Conservation (phyloP, 1,140 invertebrate species). For the Oppia nitens region DNA sequence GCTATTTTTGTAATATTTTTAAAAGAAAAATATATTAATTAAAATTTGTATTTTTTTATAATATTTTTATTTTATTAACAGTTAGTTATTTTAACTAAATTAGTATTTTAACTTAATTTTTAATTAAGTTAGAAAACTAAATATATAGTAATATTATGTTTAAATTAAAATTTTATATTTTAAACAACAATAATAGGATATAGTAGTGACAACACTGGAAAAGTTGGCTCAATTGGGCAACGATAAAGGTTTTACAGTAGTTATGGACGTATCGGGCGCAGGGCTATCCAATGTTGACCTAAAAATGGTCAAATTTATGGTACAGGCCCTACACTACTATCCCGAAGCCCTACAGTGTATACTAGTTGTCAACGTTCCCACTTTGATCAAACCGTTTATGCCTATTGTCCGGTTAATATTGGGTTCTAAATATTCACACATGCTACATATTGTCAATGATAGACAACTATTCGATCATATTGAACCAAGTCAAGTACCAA, state of each 20-base stretch:
- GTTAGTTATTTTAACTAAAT: no score
- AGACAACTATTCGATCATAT: background rate
- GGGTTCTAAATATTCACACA: background rate
- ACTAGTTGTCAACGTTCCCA: background rate
- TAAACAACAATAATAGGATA: background rate
- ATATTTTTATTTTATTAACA: no score
- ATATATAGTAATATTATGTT: no score
- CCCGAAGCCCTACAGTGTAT: background rate
- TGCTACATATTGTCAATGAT: background rate
- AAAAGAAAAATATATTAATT: no score
- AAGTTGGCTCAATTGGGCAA: background rate
- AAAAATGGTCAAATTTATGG: background rate
- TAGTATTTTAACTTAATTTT: background rate
- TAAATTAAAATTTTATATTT: no score
- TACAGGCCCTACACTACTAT: background rate
- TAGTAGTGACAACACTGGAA: background rate
- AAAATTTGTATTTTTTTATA: no score
- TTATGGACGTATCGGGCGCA: background rate
- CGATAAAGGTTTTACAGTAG: background rate
- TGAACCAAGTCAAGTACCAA: background rate
- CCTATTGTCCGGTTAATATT: background rate
- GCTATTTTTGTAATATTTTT: no score
- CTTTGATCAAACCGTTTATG: background rate
- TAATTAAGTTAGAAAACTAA: background rate
- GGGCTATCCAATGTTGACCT: background rate